These are phyloP conservation scores for Macrobrachium rosenbergii DNA, from an alignment of 1,140 invertebrate genomes.

Conservation along the genomic window DNA sequence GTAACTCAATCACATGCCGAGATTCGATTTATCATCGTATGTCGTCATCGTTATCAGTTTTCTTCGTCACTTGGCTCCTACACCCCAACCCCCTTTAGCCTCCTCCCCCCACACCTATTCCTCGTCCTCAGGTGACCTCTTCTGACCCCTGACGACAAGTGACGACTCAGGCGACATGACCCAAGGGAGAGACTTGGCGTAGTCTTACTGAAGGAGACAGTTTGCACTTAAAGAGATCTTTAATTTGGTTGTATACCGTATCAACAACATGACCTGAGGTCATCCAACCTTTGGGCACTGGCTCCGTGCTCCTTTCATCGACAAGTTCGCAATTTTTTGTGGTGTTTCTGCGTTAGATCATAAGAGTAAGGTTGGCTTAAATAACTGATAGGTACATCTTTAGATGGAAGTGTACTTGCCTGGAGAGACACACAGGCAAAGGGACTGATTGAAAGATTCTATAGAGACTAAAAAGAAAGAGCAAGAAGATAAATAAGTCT, in stretches of 20 bases:
- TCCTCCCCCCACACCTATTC: not conserved
- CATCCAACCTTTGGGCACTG: no score
- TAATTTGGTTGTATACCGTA: no score
- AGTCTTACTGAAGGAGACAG: not conserved
- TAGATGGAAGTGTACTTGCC: no score
- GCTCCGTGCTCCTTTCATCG: no score
- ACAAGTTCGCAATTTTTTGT: no score
- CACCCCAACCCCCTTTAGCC: not conserved
- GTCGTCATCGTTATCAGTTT: not conserved
- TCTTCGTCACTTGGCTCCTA: not conserved
- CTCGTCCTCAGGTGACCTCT: not conserved
- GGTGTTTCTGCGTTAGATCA: no score
- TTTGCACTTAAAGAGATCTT: no score
- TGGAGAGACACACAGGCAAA: not conserved
- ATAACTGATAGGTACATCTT: no score
- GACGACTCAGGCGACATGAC: slow-evolving; percentile 15
- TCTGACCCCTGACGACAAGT: not conserved
- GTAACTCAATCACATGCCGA: no score
- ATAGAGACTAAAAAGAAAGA: not conserved
- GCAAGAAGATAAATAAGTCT: not conserved
- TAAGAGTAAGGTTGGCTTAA: no score
- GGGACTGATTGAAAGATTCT: not conserved
- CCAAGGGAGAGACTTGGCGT: not conserved
- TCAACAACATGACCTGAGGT: no score
- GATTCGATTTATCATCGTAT: not conserved